A percentile compares a stretch with the other conserved stretches of the same genome.
phyloP scores from a whole-genome alignment of 2,888 invertebrate species.

The Leptarthrus brevirostris region DNA sequence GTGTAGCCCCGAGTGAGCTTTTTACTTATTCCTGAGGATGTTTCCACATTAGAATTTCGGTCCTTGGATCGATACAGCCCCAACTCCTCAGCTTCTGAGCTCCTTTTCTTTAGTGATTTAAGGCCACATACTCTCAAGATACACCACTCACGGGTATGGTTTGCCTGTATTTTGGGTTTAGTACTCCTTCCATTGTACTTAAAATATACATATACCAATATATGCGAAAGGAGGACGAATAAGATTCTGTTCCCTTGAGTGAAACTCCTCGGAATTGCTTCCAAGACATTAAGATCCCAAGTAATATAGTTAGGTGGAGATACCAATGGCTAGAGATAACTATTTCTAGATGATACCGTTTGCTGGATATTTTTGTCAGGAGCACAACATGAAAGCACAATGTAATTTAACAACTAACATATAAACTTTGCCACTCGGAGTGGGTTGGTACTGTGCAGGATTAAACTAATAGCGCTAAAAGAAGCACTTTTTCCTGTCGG shows the following conservation, averaged over 20 bases:
- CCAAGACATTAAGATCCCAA: constrained; percentile 41
- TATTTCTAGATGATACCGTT: constrained; percentile 29
- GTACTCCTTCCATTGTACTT: constrained; percentile 28
- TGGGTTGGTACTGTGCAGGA: too few relatives aligned
- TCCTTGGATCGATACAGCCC: constrained; percentile 41
- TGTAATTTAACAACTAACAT: background rate
- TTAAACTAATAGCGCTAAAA: background rate
- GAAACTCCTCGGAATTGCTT: constrained; percentile 43
- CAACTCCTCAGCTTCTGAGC: background rate
- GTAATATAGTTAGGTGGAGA: constrained; percentile 34
- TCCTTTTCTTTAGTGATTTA: constrained; percentile 48
- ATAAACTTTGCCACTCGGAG: background rate
- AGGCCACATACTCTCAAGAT: constrained; percentile 44
- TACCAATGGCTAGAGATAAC: constrained; percentile 20
- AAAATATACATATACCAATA: constrained; percentile 12
- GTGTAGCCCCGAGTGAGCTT: constrained; percentile 46
- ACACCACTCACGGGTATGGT: constrained; percentile 18
- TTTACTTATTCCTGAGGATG: constrained; percentile 44
- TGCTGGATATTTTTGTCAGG: constrained; percentile 8
- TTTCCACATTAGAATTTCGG: constrained; percentile 46
- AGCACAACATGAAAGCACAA: constrained; percentile 19
- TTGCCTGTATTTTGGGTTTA: constrained; percentile 25
- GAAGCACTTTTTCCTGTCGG: too few relatives aligned
- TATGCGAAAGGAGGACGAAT: constrained; percentile 8
- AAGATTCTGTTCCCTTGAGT: constrained; percentile 29